Conservation (phyloP, 2,888 invertebrate species). For the Eupithecia inturbata region DNA sequence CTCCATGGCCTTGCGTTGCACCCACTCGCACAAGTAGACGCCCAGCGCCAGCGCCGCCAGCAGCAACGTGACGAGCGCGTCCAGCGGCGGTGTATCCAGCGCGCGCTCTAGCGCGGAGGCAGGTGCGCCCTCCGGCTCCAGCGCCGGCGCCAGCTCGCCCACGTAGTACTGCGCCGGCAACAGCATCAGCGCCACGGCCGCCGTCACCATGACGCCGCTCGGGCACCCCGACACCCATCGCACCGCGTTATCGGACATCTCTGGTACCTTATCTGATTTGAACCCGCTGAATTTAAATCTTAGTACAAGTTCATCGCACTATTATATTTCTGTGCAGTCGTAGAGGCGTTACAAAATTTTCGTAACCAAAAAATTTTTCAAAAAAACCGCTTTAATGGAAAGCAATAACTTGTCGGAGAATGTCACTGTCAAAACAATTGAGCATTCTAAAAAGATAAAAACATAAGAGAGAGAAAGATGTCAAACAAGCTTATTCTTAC, state of each 20-base stretch:
- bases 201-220: slow-evolving; percentile 63
- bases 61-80: slow-evolving; percentile 58
- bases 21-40: slow-evolving; percentile 69
- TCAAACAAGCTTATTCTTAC: too few relatives aligned
- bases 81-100: slow-evolving; percentile 56
- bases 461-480: too few relatives aligned
- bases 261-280: slow-evolving; percentile 15
- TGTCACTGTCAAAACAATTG: not conserved
- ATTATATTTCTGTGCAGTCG: slow-evolving; percentile 17
- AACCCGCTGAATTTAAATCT: slow-evolving; percentile 19
- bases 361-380: not conserved
- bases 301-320: slow-evolving; percentile 29
- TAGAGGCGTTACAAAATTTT: slow-evolving; percentile 38
- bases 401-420: not conserved
- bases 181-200: slow-evolving; percentile 62
- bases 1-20: slow-evolving; percentile 73
- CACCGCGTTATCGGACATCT: slow-evolving; percentile 38
- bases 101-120: slow-evolving; percentile 29
- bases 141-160: slow-evolving; percentile 56
- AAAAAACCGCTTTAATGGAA: not conserved
- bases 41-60: slow-evolving; percentile 57
- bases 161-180: slow-evolving; percentile 69
- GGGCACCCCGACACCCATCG: slow-evolving; percentile 66
- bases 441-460: not conserved
- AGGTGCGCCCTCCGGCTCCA: slow-evolving; percentile 21